phyloP scores from a whole-genome alignment of 2,797 vertebrate species.

The Epinephelus awoara region DNA sequence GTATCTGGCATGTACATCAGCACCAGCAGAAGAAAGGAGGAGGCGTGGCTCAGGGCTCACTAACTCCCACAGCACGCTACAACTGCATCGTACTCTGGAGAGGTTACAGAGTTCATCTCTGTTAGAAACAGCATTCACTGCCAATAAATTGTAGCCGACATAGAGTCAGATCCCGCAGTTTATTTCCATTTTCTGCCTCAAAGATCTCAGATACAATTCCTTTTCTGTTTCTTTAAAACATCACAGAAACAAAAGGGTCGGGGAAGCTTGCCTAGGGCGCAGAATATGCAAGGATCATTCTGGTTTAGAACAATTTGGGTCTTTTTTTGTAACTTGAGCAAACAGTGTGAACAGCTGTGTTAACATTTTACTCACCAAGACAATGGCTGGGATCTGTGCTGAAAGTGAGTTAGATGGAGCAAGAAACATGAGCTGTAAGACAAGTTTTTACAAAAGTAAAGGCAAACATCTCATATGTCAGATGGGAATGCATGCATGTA shows the following conservation, averaged over 20 bases:
- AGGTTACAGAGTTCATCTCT: not conserved
- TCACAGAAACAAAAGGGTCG: not conserved
- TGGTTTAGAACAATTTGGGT: too few species aligned
- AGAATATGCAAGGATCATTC: too few species aligned
- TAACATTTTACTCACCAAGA: too few species aligned
- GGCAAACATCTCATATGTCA: not conserved
- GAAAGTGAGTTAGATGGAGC: not conserved
- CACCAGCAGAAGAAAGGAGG: too few species aligned
- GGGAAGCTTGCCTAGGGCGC: too few species aligned
- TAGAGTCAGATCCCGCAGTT: not conserved
- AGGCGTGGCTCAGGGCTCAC: too few species aligned
- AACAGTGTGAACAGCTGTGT: too few species aligned
- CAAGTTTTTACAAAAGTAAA: not conserved
- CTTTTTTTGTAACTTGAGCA: too few species aligned
- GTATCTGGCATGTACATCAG: too few species aligned
- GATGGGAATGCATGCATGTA: not conserved
- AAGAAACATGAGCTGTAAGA: not conserved
- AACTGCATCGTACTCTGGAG: too few species aligned
- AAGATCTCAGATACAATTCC: conserved; percentile 1
- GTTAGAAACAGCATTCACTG: not conserved
- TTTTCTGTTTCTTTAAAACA: not conserved
- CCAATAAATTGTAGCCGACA: not conserved
- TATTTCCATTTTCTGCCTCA: not conserved
- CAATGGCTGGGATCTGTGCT: too few species aligned
- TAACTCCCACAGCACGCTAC: too few species aligned